Percentiles rank a stretch among this genome's conserved stretches.
These are phyloP conservation scores for Fistularia tabacaria DNA, from an alignment of 2,797 vertebrate genomes.

Conservation along the genomic window DNA sequence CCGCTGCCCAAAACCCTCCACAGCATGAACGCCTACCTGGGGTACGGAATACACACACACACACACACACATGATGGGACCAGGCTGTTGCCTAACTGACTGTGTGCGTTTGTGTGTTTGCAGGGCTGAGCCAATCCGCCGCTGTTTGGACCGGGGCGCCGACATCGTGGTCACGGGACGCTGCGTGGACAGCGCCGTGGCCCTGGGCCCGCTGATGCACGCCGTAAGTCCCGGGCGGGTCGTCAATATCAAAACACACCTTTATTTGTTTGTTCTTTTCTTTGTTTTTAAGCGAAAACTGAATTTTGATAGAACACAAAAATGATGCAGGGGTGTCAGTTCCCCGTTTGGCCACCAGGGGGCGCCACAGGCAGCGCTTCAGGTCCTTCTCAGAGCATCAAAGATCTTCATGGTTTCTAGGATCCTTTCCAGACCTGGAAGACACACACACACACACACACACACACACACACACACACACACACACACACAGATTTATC, in stretches of 20 bases:
- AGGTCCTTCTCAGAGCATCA: too few species aligned
- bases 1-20: slow-evolving; percentile 75
- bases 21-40: slow-evolving; percentile 85
- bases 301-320: too few species aligned
- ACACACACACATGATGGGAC: neutral
- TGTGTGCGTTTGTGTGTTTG: neutral
- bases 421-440: too few species aligned
- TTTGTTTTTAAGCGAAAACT: too few species aligned
- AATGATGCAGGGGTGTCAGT: too few species aligned
- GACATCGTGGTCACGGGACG: slow-evolving; percentile 83
- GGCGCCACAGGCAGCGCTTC: neutral
- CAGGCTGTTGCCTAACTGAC: too few species aligned
- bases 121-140: slow-evolving; percentile 81
- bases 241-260: neutral
- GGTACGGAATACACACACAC: slow-evolving; percentile 56
- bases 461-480: too few species aligned
- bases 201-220: slow-evolving; percentile 85
- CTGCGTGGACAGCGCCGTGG: slow-evolving; percentile 83
- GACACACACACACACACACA: too few species aligned
- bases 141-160: slow-evolving; percentile 82
- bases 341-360: neutral
- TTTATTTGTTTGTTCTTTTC: too few species aligned
- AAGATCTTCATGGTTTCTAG: too few species aligned
- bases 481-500: too few species aligned
- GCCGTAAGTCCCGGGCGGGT: slow-evolving; percentile 65